These are phyloP conservation scores for Oceanodroma tethys DNA, from an alignment of 2,113 vertebrate species.

Conservation along the genomic window DNA sequence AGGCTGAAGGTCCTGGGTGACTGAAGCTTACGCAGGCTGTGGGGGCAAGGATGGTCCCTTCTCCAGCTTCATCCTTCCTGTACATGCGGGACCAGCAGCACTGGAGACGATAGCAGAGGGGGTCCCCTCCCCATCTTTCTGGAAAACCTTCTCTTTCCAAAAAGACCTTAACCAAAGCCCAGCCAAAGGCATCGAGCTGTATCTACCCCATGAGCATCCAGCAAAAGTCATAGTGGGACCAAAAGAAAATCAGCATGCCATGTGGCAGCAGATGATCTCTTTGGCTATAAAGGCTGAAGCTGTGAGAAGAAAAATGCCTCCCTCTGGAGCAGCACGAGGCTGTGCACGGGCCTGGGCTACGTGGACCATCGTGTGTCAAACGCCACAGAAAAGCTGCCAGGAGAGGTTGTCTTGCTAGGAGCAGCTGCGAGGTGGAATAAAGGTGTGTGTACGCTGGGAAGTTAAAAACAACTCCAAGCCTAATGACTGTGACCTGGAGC, in stretches of 20 bases:
- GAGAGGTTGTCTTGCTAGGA: not conserved
- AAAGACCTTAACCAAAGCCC: not conserved
- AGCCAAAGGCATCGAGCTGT: not conserved
- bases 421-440: not conserved
- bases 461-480: not conserved
- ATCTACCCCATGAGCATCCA: not conserved
- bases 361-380: not conserved
- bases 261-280: not conserved
- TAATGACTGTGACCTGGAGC: not conserved
- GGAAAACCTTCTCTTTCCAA: not conserved
- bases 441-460: accelerated
- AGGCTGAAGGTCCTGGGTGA: not conserved
- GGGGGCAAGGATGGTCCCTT: not conserved
- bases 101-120: not conserved
- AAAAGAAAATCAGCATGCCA: not conserved
- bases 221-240: not conserved
- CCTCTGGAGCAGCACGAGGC: not conserved
- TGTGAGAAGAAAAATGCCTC: not conserved
- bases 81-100: not conserved
- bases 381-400: not conserved
- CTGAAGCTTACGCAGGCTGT: not conserved
- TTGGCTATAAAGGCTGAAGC: not conserved
- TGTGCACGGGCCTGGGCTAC: accelerated
- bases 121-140: not conserved
- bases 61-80: not conserved